Evolutionary conservation across 2,797 vertebrate genomes (phyloP), one percentile per base, ranked within the genome.

Genomic region (Microctenopoma lineatum): DNA sequence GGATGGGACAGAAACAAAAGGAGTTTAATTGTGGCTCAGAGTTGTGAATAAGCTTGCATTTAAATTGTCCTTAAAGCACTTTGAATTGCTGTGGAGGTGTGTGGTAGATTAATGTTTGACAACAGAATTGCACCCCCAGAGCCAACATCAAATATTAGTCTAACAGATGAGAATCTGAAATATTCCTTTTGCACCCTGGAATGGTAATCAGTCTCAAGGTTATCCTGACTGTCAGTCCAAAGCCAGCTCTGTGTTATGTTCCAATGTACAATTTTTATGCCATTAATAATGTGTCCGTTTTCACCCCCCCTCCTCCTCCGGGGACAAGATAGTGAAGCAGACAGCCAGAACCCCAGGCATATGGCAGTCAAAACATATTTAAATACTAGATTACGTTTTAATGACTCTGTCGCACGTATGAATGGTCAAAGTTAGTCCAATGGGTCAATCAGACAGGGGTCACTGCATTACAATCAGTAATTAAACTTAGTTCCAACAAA

Each of bases 191-290:
- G 27, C 13, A 11, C 42, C 1, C 2, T 12, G 38, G 72, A 81
- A 65, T 69, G 71, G 26, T 58, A 56, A 84, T 81, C 10, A 45
- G 42, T 74, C 47, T 70, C 74, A 87, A 80, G 67, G 71, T 76
- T 55, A 77, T 47, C 26, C 0, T n/a, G 62, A 50, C 29, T 55
- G 54, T 47, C 44, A 59, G 42, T 57, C 71, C 1, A 7, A 13
- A 57, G 64, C 61, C 60, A 56, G 18, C 59, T 72, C 8, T 59
- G 45, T 58, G 44, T 34, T 18, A 41, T 0, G 4, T 52, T 34
- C 21, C 42, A 41, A 34, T 3, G 1, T 26, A 7, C 75, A 46
- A 67, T 65, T 34, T 52, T 47, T 26, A 59, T 48, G 3, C 21
- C 34, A 68, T 66, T 41, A 51, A 18, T 50, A 45, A 46, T 21